Conservation (phyloP, 35 echinoderm and acorn worm species). For the Diadema setosum region DNA sequence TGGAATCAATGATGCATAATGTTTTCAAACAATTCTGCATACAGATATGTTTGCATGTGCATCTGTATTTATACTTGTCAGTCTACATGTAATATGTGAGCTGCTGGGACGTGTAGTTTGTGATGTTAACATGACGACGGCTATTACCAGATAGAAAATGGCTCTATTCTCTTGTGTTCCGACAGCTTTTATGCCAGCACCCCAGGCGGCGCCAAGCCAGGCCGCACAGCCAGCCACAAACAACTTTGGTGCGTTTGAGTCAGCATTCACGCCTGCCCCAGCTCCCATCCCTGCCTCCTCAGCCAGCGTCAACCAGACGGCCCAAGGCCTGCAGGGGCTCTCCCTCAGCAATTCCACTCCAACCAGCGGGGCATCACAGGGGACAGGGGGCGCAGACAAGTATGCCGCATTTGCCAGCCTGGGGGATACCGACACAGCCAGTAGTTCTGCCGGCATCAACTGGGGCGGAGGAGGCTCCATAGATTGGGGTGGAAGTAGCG, state of each 20-base stretch:
- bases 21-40: no score
- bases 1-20: no score
- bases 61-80: no score
- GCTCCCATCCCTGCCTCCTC: neutral
- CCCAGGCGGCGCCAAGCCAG: neutral
- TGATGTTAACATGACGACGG: no score
- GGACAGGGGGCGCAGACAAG: neutral
- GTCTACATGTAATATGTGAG: no score
- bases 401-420: neutral
- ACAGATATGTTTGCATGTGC: no score
- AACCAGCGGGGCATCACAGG: neutral
- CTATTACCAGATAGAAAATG: neutral
- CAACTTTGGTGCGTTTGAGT: conserved; percentile 1
- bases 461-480: neutral
- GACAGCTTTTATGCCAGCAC: neutral
- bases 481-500: neutral
- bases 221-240: neutral
- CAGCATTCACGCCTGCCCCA: neutral
- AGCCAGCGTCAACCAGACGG: neutral
- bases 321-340: neutral
- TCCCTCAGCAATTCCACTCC: neutral
- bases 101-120: no score
- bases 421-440: neutral
- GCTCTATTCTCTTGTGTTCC: neutral
- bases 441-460: neutral